A percentile compares a stretch with the other conserved stretches of the same genome.
These are phyloP conservation scores for Papilio machaon DNA, from an alignment of 1,140 invertebrate genomes.

Conservation along the genomic window DNA sequence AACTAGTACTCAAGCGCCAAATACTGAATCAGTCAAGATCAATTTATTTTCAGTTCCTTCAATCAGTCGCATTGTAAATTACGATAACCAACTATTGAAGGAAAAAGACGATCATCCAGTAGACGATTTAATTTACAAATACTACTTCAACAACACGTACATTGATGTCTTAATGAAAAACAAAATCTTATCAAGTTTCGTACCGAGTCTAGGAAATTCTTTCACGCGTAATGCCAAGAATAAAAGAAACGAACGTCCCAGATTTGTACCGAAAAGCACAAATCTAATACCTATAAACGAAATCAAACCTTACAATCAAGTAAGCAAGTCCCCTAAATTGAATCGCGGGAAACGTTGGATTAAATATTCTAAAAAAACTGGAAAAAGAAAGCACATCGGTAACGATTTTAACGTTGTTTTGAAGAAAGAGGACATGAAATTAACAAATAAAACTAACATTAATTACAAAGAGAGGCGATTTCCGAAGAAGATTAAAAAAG, in stretches of 20 bases:
- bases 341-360: conserved; percentile 67
- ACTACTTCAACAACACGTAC: conserved; percentile 75
- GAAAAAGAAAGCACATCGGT: conserved; percentile 46
- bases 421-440: conserved; percentile 34
- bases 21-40: conserved; percentile 68
- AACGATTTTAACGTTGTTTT: conserved; percentile 36
- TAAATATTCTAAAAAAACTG: conserved; percentile 50
- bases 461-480: neutral
- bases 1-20: conserved; percentile 40
- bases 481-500: conserved; percentile 23
- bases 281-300: conserved; percentile 56
- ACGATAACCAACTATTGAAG: conserved; percentile 62
- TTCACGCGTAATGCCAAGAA: conserved; percentile 52
- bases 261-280: conserved; percentile 52
- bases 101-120: conserved; percentile 70
- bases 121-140: conserved; percentile 75
- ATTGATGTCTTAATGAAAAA: conserved; percentile 69
- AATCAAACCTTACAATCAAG: conserved; percentile 43
- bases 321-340: conserved; percentile 15
- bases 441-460: conserved; percentile 31
- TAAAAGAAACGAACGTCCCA: conserved; percentile 56
- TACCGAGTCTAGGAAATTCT: conserved; percentile 43
- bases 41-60: conserved; percentile 67
- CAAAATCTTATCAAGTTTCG: conserved; percentile 59
- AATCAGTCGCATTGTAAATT: conserved; percentile 52